Evolutionary conservation across 2,888 invertebrate genomes (phyloP), one percentile per base, ranked within the genome.

Genomic region (Trachelus tabidus): DNA sequence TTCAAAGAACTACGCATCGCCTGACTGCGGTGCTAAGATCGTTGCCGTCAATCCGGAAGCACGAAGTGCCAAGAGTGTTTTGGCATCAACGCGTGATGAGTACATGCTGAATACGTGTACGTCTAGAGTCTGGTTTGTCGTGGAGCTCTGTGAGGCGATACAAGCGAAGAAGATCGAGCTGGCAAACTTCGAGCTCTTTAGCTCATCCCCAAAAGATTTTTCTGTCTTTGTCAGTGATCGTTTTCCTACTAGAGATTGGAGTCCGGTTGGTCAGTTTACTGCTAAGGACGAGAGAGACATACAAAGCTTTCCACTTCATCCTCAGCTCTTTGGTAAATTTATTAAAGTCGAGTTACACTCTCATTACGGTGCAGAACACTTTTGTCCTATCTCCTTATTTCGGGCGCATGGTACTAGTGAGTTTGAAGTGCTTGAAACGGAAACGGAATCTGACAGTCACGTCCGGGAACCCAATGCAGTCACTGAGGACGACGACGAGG

Each of bases 31-130:
- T 0, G 98, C 99, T 0, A 99, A 99, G 93, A 95, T 99, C 40
- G 95, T 98, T 3, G 96, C 96, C 34, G 95, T 96, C 4, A 99
- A 99, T 92, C 95, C 97, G 0, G 99, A 99, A 92, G 96, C 99
- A 0, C 95, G 96, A 81, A 97, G 98, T 89, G 94, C 97, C 77
- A 94, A 96, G 90, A 96, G 97, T 74, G 95, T 99, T 74, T 93
- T 99, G 75, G 97, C 97, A 75, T 95, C 97, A 4, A 97, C 97
- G 79, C 94, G 96, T 83, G 99, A 99, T 92, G 99, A 99, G 90
- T 99, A 99, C 92, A 97, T 99, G 96, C 94, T 99, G 80, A 99
- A 98, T 91, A 97, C 98, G 0, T 99, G 99, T 92, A 97, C 96
- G 84, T 96, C 96, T 86, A 95, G 96, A 79, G 96, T 97, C 82